Evolutionary conservation across 1,140 invertebrate genomes (phyloP).

Genomic region (Cotesia chilonis): DNA sequence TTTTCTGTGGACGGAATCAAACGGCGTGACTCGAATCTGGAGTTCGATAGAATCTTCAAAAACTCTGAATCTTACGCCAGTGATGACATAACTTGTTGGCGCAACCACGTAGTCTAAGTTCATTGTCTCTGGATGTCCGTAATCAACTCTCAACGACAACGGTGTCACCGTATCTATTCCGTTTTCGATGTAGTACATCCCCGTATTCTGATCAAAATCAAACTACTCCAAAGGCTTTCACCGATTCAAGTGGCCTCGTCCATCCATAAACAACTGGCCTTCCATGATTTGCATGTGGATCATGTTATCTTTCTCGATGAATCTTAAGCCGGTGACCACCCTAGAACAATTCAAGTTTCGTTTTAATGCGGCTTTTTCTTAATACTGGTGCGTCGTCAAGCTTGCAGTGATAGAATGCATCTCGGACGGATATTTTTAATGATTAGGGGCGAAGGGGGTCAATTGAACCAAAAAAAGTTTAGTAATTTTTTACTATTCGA

Average conservation of each 20-base stretch:
- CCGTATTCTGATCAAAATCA: neutral
- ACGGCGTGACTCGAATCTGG: neutral
- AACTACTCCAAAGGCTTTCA: neutral
- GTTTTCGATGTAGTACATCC: neutral
- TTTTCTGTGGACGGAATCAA: neutral
- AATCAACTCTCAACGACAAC: neutral
- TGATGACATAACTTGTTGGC: neutral
- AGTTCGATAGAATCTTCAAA: neutral
- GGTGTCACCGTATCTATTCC: neutral
- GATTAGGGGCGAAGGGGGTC: too few species aligned
- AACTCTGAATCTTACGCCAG: neutral
- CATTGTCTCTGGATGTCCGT: neutral
- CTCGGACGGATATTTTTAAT: too few species aligned
- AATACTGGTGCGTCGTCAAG: too few species aligned
- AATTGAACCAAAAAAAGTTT: too few species aligned
- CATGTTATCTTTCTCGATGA: neutral
- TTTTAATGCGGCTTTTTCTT: too few species aligned
- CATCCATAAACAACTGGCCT: neutral
- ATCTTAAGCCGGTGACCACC: neutral
- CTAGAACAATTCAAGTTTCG: neutral
- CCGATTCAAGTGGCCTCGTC: neutral
- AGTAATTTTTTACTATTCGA: too few species aligned
- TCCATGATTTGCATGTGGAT: neutral
- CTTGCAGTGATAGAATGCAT: too few species aligned
- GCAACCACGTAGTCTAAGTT: neutral